These are phyloP conservation scores for Drosophila picticornis DNA, from an alignment of 2,888 invertebrate genomes.

Conservation along the genomic window DNA sequence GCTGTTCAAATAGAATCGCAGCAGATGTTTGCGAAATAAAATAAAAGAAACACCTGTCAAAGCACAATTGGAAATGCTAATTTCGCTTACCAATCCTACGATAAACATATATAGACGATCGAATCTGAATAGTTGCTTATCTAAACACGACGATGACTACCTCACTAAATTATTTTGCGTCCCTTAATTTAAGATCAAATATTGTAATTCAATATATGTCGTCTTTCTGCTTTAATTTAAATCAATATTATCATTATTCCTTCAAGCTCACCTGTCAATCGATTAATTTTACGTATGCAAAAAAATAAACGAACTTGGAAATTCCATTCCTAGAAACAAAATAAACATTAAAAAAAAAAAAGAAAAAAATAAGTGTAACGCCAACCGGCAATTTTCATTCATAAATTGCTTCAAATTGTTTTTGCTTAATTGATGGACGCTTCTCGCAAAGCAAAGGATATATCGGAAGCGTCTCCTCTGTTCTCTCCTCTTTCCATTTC, in stretches of 20 bases:
- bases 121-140: background rate
- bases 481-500: background rate
- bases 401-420: slow-evolving; percentile 68
- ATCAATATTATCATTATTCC: background rate
- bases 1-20: slow-evolving; percentile 40
- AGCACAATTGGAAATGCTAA: slow-evolving; percentile 1
- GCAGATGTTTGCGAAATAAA: slow-evolving; percentile 2
- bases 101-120: background rate
- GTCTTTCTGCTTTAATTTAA: background rate
- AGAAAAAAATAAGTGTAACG: slow-evolving; percentile 10
- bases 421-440: slow-evolving; percentile 51
- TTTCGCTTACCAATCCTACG: background rate
- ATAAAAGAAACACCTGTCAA: slow-evolving; percentile 29
- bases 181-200: background rate
- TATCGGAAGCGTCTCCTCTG: slow-evolving; percentile 8
- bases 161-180: background rate
- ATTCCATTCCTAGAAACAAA: background rate
- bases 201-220: background rate
- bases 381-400: slow-evolving; percentile 66
- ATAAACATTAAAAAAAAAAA: background rate
- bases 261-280: background rate
- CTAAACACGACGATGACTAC: background rate
- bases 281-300: background rate
- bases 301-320: slow-evolving; percentile 1
- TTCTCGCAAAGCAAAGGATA: slow-evolving; percentile 26